Percentiles rank a stretch among this genome's conserved stretches.
phyloP scores from a whole-genome alignment of 1,140 invertebrate genomes.

The Trichonephila clavipes region DNA sequence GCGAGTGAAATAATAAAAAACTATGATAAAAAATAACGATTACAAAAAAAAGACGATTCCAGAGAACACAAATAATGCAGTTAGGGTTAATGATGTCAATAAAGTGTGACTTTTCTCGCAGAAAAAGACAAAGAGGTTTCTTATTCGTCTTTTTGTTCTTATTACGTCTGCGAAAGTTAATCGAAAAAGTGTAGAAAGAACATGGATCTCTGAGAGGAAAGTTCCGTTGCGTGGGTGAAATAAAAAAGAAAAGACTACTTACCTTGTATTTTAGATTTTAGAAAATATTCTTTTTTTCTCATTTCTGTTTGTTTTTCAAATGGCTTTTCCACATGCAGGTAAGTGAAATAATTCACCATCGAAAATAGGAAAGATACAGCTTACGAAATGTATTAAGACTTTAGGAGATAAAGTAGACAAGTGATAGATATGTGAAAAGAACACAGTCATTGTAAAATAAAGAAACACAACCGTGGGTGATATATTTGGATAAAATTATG shows the following conservation, averaged over 20 bases:
- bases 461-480: no score
- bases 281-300: not conserved
- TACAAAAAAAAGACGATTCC: conserved; percentile 6
- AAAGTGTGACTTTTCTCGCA: conserved; percentile 55
- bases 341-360: not conserved
- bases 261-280: conserved; percentile 7
- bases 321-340: not conserved
- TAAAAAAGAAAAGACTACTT: not conserved
- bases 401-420: no score
- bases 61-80: conserved; percentile 46
- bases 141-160: conserved; percentile 26
- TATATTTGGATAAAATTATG: no score
- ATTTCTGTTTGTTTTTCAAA: not conserved
- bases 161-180: conserved; percentile 11
- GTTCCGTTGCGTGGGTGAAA: not conserved
- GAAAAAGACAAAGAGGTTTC: conserved; percentile 23
- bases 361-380: not conserved
- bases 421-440: no score
- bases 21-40: not conserved
- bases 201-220: not conserved
- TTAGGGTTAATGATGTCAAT: conserved; percentile 67
- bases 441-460: no score
- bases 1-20: not conserved
- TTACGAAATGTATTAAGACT: not conserved
- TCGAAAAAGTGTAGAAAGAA: conserved; percentile 27